Evolutionary conservation across 30 jellyfish, hydroid and myxozoan species (phyloP), one percentile per base, ranked within the genome.

Genomic region (Pseudorhiza aurosa): DNA sequence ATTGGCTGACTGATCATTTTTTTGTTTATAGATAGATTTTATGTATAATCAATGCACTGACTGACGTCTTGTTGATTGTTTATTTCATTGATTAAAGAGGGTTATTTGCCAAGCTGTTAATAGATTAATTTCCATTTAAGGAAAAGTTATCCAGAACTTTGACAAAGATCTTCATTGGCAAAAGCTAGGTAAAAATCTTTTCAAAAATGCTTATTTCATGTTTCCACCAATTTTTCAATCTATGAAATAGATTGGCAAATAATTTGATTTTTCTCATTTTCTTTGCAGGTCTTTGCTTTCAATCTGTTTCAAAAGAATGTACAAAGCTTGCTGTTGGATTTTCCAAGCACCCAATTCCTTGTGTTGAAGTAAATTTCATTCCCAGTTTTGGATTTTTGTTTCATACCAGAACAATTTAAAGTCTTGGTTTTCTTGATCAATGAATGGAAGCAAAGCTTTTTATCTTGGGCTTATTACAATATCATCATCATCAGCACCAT

Each of bases 271-370:
- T 17, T 30, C 1, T 44, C 28, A 11, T 27, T 4, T 53, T 53
- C 25, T 53, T 53, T 3, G 24, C 19, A 83, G 95, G 78, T 8
- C 74, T 83, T 15, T 69, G 87, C 29, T 83, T 65, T 50, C 82
- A 83, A 58, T 51, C 87, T 35, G 64, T 83, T 2, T 69, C 95
- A 44, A 83, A 69, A 64, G 95, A 83, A 58, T 83, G 95, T 55
- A 83, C 95, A 7, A 83, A 83, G 29, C 74, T 83, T 6, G 95
- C 95, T 17, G 87, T 83, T 36, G 87, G 79, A 70, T 83, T 15
- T 22, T 83, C 95, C 28, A 83, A 83, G 65, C 87, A 72, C 31
- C 95, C 95, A 9, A 58, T 14, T 9, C 95, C 95, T 26, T 14
- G 42, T 24, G 14, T n/a, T n/a, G n/a, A n/a, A n/a, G n/a, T n/a